Percentiles rank a stretch among this genome's conserved stretches.
Conservation (phyloP, 1,140 invertebrate species). For the Andrena cerasifolii region DNA sequence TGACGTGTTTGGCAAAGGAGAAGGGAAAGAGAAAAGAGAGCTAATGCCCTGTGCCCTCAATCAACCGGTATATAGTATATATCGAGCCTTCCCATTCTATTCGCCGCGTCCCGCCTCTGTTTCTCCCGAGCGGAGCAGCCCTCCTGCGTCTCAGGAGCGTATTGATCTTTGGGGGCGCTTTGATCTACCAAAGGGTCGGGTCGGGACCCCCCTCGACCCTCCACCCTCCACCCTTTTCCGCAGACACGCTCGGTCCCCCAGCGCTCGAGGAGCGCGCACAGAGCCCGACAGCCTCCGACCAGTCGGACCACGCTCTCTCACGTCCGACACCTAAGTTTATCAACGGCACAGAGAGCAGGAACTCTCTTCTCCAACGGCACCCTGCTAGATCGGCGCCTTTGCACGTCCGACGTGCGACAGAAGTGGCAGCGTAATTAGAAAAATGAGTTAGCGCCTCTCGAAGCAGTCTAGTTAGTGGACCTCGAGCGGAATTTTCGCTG, state of each 20-base stretch:
- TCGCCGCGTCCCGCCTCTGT: constrained; percentile 25
- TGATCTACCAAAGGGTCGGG: constrained; percentile 77
- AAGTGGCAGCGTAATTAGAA: constrained; percentile 78
- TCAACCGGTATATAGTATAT: constrained; percentile 68
- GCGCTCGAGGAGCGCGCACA: not conserved
- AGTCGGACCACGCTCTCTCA: no score
- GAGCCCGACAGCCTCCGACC: not conserved
- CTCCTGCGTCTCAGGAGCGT: constrained; percentile 67
- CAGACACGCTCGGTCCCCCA: constrained; percentile 51
- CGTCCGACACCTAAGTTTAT: constrained; percentile 76
- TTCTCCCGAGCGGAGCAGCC: constrained; percentile 23
- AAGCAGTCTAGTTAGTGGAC: constrained; percentile 59
- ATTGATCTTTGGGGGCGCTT: constrained; percentile 80
- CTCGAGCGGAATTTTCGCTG: constrained; percentile 34
- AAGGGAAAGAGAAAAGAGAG: constrained; percentile 27
- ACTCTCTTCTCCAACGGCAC: constrained; percentile 53
- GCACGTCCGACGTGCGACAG: constrained; percentile 56
- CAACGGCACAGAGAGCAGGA: constrained; percentile 61
- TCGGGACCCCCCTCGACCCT: constrained; percentile 50
- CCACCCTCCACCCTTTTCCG: constrained; percentile 39
- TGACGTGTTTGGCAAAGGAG: constrained; percentile 82
- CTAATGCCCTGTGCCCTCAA: constrained; percentile 79
- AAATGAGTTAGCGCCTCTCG: constrained; percentile 78
- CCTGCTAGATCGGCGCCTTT: constrained; percentile 37
- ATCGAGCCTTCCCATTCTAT: constrained; percentile 63